phyloP scores from a whole-genome alignment of 2,113 vertebrate genomes.

The Narcine bancroftii region DNA sequence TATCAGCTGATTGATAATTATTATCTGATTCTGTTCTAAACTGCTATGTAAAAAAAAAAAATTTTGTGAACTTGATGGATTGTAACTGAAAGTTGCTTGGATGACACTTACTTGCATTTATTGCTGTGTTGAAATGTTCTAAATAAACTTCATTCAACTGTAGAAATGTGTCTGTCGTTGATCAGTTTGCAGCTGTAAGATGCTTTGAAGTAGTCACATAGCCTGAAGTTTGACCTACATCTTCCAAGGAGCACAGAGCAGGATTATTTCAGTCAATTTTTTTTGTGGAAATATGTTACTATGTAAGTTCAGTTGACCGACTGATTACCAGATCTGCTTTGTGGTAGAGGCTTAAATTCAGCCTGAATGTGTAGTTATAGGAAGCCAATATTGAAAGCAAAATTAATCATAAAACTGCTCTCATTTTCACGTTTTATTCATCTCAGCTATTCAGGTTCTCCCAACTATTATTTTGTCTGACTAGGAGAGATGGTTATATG shows the following conservation, averaged over 20 bases:
- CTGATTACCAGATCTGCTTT: background rate
- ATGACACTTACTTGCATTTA: slow-evolving; percentile 32
- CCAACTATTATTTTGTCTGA: background rate
- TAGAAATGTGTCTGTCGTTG: background rate
- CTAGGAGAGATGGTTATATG: background rate
- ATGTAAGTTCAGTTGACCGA: background rate
- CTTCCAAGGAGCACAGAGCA: no score
- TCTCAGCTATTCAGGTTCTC: background rate
- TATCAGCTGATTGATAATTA: slow-evolving; percentile 16
- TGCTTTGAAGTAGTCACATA: background rate
- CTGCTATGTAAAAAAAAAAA: slow-evolving; percentile 6
- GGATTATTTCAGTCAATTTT: no score
- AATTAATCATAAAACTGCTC: background rate
- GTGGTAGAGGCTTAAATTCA: background rate
- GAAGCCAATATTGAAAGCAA: background rate
- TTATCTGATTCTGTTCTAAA: slow-evolving; percentile 4
- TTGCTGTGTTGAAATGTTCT: slow-evolving; percentile 29
- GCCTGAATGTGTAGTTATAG: no score
- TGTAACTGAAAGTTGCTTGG: slow-evolving; percentile 28
- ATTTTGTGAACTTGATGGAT: slow-evolving; percentile 29
- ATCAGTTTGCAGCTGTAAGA: background rate
- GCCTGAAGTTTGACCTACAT: no score
- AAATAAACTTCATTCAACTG: slow-evolving; percentile 32
- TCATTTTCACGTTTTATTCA: no score
- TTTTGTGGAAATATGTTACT: no score